A percentile compares a stretch with the other conserved stretches of the same genome.
Conservation (phyloP, 2,888 invertebrate species). For the Scaptomyza reducta region DNA sequence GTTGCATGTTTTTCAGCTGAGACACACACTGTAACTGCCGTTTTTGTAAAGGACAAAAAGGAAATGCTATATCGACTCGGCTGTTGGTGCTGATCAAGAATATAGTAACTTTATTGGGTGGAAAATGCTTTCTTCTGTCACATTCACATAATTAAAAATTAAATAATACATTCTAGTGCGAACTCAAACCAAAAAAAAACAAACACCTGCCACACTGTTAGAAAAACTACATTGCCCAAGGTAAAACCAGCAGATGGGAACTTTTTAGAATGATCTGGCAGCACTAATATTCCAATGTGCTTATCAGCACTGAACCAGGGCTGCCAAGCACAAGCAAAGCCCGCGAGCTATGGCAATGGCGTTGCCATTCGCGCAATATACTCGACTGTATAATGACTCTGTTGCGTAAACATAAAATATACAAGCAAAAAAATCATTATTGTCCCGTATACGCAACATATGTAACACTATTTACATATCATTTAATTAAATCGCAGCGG, state of each 20-base stretch:
- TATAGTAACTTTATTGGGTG: too few species aligned
- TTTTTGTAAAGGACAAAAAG: too few species aligned
- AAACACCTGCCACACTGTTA: conserved; percentile 4
- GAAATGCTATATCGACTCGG: too few species aligned
- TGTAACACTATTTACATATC: conserved; percentile 7
- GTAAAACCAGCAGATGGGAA: neutral
- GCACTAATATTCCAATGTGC: neutral
- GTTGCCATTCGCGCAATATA: conserved; percentile 17
- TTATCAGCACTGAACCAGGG: conserved; percentile 23
- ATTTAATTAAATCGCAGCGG: conserved; percentile 11
- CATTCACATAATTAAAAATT: too few species aligned
- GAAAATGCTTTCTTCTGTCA: too few species aligned
- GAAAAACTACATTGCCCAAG: neutral
- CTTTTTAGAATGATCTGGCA: conserved; percentile 25
- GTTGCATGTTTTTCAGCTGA: too few species aligned
- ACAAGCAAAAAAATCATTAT: neutral
- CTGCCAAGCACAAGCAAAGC: conserved; percentile 3
- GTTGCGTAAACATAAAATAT: conserved; percentile 10
- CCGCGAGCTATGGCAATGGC: conserved; percentile 4
- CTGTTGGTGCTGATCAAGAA: too few species aligned
- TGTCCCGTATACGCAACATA: conserved; percentile 19
- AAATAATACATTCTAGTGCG: too few species aligned
- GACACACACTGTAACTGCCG: too few species aligned
- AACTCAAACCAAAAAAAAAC: conserved; percentile 4
- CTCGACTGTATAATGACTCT: neutral